These are phyloP conservation scores for Anthophora plumipes DNA, from an alignment of 2,888 invertebrate species.

Conservation along the genomic window DNA sequence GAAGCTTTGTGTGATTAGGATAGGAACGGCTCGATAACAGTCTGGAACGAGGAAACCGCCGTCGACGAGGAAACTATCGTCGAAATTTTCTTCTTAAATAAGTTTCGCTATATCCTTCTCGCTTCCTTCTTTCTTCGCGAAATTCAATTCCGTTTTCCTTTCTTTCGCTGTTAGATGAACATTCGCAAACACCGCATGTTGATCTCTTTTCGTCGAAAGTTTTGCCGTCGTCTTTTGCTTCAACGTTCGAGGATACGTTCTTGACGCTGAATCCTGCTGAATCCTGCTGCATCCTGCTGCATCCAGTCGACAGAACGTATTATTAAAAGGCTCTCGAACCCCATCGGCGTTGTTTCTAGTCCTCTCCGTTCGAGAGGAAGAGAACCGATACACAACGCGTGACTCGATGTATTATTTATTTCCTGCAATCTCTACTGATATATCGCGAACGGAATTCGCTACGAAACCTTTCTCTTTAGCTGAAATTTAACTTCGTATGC, in stretches of 20 bases:
- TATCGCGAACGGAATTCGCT: background rate
- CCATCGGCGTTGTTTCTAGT: background rate
- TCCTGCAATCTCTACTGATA: background rate
- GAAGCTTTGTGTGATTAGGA: background rate
- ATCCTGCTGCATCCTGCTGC: background rate
- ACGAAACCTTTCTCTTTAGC: background rate
- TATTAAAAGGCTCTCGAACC: background rate
- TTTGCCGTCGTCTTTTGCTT: too few species aligned
- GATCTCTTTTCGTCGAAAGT: background rate
- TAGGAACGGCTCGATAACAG: background rate
- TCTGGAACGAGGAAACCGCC: background rate
- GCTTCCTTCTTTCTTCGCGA: background rate
- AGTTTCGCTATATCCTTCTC: constrained; percentile 3
- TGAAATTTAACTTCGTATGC: background rate
- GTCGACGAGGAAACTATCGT: too few species aligned
- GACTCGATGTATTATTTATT: background rate
- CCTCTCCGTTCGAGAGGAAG: too few species aligned
- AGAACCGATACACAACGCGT: background rate
- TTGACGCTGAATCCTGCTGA: background rate
- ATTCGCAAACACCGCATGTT: constrained; percentile 16
- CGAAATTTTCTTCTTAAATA: constrained; percentile 32
- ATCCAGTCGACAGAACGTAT: background rate
- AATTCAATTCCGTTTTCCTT: constrained; percentile 30
- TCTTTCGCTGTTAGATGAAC: background rate
- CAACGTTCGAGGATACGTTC: background rate